Conservation (phyloP, 2,113 vertebrate species). For the Pygoscelis adeliae region DNA sequence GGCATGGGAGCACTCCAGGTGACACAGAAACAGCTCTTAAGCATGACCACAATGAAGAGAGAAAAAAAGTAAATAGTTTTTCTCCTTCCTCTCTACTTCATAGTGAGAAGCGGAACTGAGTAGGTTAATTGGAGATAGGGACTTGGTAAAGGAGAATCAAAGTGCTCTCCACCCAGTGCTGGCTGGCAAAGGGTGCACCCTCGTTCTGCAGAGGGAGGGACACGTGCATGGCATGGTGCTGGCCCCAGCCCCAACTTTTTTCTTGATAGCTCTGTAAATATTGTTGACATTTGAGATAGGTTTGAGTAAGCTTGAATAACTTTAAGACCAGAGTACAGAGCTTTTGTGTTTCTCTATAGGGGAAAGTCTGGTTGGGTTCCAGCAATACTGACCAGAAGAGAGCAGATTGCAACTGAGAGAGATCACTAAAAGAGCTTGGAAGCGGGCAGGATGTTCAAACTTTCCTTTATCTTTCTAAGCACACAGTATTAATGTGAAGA, state of each 20-base stretch:
- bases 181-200: not conserved
- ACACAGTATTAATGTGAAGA: not conserved
- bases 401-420: not conserved
- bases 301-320: not conserved
- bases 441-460: not conserved
- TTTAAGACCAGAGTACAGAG: not conserved
- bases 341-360: not conserved
- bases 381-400: not conserved
- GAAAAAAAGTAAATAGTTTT: not conserved
- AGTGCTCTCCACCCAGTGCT: not conserved
- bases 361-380: not conserved
- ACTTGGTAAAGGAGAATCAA: not conserved
- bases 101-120: not conserved
- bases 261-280: not conserved
- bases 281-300: not conserved
- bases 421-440: not conserved
- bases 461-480: not conserved
- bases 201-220: not conserved
- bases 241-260: not conserved
- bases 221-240: fast-evolving
- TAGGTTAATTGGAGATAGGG: not conserved
- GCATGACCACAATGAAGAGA: not conserved
- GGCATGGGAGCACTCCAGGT: not conserved
- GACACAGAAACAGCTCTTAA: not conserved
- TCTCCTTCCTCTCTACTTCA: not conserved